A percentile compares a stretch with the other conserved stretches of the same genome.
phyloP scores from a whole-genome alignment of 2,113 vertebrate genomes.

The Nettapus auritus region DNA sequence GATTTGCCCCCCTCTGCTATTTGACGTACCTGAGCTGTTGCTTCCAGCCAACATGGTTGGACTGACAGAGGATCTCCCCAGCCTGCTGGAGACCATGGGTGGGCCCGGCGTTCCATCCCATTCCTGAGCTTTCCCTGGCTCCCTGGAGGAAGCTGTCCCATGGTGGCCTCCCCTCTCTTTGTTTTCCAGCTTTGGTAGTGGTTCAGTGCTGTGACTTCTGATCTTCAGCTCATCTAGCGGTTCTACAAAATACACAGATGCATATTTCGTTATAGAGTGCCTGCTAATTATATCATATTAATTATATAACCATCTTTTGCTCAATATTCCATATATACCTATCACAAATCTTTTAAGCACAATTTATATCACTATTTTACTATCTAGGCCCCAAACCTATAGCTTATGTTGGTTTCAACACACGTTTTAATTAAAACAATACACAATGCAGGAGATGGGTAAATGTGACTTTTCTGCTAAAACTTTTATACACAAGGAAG shows the following conservation, averaged over 20 bases:
- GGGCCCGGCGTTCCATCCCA: conserved; percentile 87
- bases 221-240: conserved; percentile 85
- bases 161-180: conserved; percentile 84
- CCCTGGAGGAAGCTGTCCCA: conserved; percentile 77
- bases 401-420: neutral
- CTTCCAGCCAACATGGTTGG: conserved; percentile 87
- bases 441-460: neutral
- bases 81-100: conserved; percentile 83
- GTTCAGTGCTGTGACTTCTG: conserved; percentile 87
- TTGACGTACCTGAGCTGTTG: conserved; percentile 84
- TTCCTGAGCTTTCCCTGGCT: conserved; percentile 93
- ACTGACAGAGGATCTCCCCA: conserved; percentile 92
- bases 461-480: neutral
- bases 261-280: neutral
- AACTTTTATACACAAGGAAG: neutral
- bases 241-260: conserved; percentile 67
- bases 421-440: neutral
- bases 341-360: neutral
- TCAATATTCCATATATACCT: neutral
- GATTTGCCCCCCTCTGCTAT: neutral
- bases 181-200: conserved; percentile 86
- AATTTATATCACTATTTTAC: neutral
- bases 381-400: neutral
- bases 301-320: neutral
- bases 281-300: neutral